phyloP scores from a whole-genome alignment of 2,888 invertebrate genomes.

The Caenorhabditis zanzibari region DNA sequence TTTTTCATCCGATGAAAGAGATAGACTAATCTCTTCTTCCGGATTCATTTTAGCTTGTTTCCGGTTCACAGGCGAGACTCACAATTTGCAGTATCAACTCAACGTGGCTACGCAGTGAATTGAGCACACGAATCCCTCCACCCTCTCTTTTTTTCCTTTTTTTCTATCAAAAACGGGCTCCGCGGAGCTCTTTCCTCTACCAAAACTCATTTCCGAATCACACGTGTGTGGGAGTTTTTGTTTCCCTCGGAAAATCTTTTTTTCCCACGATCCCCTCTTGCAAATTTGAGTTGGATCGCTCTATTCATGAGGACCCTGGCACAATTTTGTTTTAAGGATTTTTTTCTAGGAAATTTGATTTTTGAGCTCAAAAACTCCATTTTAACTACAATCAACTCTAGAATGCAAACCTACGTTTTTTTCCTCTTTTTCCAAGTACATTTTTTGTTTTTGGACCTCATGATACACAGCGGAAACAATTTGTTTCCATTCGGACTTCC shows the following conservation, averaged over 20 bases:
- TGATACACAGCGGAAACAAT: background rate
- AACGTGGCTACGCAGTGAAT: too few species aligned
- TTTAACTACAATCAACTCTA: background rate
- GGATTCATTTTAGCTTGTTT: too few species aligned
- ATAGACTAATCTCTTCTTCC: too few species aligned
- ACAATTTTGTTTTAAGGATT: too few species aligned
- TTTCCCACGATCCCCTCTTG: background rate
- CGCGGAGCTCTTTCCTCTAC: background rate
- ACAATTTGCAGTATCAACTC: too few species aligned
- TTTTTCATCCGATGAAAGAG: too few species aligned
- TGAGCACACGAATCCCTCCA: too few species aligned
- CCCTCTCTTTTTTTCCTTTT: too few species aligned
- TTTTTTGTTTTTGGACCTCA: background rate
- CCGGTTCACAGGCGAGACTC: too few species aligned
- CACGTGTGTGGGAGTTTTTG: background rate
- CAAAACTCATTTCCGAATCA: slow-evolving; percentile 6
- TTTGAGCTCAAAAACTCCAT: background rate
- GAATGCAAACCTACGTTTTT: slow-evolving; percentile 1
- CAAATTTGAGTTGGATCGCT: too few species aligned
- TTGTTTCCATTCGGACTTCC: slow-evolving; percentile 6
- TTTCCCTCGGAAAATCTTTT: background rate
- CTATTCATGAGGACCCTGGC: too few species aligned
- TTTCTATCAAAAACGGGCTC: too few species aligned
- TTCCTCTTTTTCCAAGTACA: background rate
- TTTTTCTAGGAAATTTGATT: background rate